These are phyloP conservation scores for Plebejus melissa DNA, from an alignment of 2,888 invertebrate genomes.

Conservation along the genomic window DNA sequence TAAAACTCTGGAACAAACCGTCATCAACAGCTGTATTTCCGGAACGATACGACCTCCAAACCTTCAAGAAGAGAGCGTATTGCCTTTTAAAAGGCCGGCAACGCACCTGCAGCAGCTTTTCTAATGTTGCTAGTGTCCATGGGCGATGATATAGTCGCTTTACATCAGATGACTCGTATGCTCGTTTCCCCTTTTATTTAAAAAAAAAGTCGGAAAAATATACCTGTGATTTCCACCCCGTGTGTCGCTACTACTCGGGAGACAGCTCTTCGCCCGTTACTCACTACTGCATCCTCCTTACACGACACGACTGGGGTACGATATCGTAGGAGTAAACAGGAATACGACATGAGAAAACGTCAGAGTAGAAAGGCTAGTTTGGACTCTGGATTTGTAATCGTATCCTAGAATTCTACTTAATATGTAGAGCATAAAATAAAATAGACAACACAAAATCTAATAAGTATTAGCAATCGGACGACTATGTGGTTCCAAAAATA, in stretches of 20 bases:
- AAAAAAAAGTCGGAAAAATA: conserved; percentile 11
- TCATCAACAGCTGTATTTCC: no score
- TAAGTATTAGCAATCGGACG: neutral
- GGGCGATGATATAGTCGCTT: no score
- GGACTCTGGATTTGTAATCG: neutral
- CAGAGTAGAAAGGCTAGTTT: neutral
- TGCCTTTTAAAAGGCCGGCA: no score
- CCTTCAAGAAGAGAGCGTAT: no score
- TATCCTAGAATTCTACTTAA: no score
- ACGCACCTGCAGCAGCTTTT: no score
- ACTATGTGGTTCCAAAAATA: neutral
- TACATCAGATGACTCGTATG: no score
- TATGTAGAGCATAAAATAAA: no score
- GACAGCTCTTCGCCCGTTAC: conserved; percentile 60
- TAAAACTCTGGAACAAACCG: no score
- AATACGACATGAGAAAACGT: no score
- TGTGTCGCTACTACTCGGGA: conserved; percentile 50
- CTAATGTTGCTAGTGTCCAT: no score
- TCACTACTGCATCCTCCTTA: conserved; percentile 51
- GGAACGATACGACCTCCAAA: no score
- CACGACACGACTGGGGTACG: conserved; percentile 34
- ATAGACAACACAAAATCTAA: neutral
- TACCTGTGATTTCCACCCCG: conserved; percentile 40
- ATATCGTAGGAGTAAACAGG: conserved; percentile 13
- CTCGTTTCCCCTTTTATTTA: neutral